Evolutionary conservation across 1,140 invertebrate genomes (phyloP).

Genomic region (Heliothis subflexa): DNA sequence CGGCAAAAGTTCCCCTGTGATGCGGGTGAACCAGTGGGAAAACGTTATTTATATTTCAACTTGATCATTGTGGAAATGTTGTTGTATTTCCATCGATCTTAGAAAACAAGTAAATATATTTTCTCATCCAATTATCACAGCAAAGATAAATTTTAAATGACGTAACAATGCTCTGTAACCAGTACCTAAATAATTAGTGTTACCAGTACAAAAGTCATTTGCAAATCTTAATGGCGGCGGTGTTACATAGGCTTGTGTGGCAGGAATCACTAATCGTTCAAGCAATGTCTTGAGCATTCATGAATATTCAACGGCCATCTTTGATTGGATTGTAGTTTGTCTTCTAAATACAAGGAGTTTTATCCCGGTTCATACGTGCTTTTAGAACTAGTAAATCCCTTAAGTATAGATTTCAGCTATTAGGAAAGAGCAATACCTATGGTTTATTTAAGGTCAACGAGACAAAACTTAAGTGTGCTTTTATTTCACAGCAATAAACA

Average conservation of each 20-base stretch:
- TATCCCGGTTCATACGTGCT: not conserved
- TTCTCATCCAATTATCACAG: not conserved
- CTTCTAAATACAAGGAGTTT: not conserved
- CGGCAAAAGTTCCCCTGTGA: no score
- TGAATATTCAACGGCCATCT: slow-evolving; percentile 26
- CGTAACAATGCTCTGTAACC: not conserved
- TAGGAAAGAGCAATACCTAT: no score
- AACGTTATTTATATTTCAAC: no score
- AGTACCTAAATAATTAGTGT: slow-evolving; percentile 41
- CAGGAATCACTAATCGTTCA: slow-evolving; percentile 20
- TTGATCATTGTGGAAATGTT: no score
- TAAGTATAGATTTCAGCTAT: no score
- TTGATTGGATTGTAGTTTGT: not conserved
- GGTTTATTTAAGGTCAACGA: no score
- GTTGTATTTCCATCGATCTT: no score
- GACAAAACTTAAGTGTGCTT: no score
- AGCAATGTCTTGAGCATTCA: slow-evolving; percentile 7
- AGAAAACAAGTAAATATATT: no score
- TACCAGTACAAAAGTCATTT: slow-evolving; percentile 34
- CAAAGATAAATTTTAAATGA: not conserved
- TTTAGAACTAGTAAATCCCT: no score
- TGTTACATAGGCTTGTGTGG: slow-evolving; percentile 18
- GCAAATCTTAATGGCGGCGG: slow-evolving; percentile 32
- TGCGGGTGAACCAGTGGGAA: no score
- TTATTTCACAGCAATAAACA: no score